Evolutionary conservation across 2,113 vertebrate species (phyloP).

Genomic region (Himantopus leucocephalus): DNA sequence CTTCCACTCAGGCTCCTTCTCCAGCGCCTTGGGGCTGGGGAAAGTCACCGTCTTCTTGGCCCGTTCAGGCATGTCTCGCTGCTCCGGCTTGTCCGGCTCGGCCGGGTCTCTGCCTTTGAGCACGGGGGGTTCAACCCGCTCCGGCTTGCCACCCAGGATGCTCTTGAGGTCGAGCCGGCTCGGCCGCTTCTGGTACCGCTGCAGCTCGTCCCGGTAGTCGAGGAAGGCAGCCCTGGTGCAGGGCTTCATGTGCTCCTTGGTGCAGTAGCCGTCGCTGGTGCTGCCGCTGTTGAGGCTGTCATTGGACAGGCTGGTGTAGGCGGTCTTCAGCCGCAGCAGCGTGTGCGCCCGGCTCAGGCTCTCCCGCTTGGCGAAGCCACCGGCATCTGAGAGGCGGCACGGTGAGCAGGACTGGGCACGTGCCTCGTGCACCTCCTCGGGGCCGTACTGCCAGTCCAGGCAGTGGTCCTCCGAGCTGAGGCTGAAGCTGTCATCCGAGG

Average conservation of each 20-base stretch:
- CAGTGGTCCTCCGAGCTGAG: slow-evolving; percentile 94
- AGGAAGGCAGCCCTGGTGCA: slow-evolving; percentile 72
- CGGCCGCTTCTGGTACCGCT: slow-evolving; percentile 79
- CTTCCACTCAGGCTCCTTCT: slow-evolving; percentile 59
- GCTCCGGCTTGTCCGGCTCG: not conserved
- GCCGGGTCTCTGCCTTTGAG: not conserved
- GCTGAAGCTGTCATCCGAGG: slow-evolving; percentile 95
- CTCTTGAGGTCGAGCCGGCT: slow-evolving; percentile 88
- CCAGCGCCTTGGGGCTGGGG: slow-evolving; percentile 54
- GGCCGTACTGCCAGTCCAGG: slow-evolving; percentile 86
- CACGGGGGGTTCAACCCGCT: not conserved
- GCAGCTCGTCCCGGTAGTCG: slow-evolving; percentile 58
- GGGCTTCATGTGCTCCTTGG: slow-evolving; percentile 83
- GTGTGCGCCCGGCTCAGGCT: slow-evolving; percentile 80
- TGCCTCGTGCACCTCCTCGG: slow-evolving; percentile 84
- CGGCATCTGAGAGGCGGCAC: slow-evolving; percentile 80
- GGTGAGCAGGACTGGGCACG: slow-evolving; percentile 90
- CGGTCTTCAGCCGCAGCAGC: slow-evolving; percentile 84
- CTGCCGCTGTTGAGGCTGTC: slow-evolving; percentile 95
- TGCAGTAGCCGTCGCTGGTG: slow-evolving; percentile 89
- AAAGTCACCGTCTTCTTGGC: slow-evolving; percentile 59
- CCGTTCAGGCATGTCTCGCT: not conserved
- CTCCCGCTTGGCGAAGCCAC: slow-evolving; percentile 77
- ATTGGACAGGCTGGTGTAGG: slow-evolving; percentile 87
- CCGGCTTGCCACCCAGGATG: slow-evolving; percentile 67